Evolutionary conservation across 2,888 invertebrate species (phyloP).

Genomic region (Girardia tigrina): DNA sequence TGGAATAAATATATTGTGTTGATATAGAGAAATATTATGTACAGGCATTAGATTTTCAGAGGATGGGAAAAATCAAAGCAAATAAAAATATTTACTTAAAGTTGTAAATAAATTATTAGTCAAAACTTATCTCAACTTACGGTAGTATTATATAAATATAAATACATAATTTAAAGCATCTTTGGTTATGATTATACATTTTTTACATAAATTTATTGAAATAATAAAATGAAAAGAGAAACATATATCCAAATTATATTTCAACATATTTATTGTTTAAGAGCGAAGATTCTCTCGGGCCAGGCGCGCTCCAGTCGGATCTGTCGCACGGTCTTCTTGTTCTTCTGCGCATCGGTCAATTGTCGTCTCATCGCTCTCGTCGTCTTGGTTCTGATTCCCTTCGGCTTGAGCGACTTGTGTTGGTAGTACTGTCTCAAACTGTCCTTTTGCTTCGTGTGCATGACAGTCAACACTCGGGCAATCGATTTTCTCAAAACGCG

Average conservation of each 20-base stretch:
- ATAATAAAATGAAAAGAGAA: no score
- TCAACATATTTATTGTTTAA: not conserved
- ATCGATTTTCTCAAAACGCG: constrained; percentile 76
- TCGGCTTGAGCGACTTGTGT: constrained; percentile 79
- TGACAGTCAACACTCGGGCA: constrained; percentile 90
- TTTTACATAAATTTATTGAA: no score
- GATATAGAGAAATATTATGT: no score
- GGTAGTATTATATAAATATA: no score
- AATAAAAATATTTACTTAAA: no score
- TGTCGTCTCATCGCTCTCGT: constrained; percentile 85
- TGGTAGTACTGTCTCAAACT: constrained; percentile 59
- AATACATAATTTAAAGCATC: no score
- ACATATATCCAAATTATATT: not conserved
- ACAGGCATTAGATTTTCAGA: no score
- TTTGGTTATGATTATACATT: no score
- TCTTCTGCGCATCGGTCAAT: constrained; percentile 56
- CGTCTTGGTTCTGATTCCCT: constrained; percentile 88
- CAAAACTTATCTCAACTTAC: no score
- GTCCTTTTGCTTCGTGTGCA: constrained; percentile 93
- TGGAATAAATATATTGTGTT: no score
- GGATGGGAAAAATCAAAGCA: no score
- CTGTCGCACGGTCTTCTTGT: not conserved
- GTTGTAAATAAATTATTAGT: no score
- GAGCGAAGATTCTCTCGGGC: not conserved
- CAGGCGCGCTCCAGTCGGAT: not conserved